Evolutionary conservation across 1,140 invertebrate genomes (phyloP), one percentile per base, ranked within the genome.

Genomic region (Neodiprion pinetum): DNA sequence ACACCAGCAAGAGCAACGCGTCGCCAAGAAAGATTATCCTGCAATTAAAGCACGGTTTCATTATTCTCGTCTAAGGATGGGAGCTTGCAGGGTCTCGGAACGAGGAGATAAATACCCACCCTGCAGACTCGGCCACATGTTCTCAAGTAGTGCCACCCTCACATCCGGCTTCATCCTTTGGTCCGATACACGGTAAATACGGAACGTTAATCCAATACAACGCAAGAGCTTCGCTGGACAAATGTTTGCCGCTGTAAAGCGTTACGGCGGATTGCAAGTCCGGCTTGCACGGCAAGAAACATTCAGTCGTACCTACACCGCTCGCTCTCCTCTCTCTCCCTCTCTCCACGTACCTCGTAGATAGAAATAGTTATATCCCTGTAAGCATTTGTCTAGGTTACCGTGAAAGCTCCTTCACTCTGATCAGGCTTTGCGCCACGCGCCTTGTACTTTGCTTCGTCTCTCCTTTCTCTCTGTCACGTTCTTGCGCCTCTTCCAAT

Each of bases 361-460:
- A 61, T 61, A 61, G 53, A 61, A 61, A 61, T 61, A 61, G 53
- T 14, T 61, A 61, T 61, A 61, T 12, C 53, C 53, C 9, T 61
- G 53, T 61, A 61, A 61, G 53, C 53, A 61, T 61, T 61, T 61
- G 53, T 61, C 53, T 61, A 61, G 53, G 53, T 61, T 61, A 61
- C 53, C 53, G 53, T 61, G 53, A 61, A 61, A 61, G 53, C 53
- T 61, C 11, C 53, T 61, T 17, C 53, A 61, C 53, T 61, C 53
- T 1, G 11, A 14, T 17, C 53, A 61, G 11, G 11, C 11, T 61
- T 17, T 61, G 11, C 53, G 9, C 53, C 4, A 61, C 53, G 53
- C 53, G 3, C 5, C n/a, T 17, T 14, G 11, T 14, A 12, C 53
- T 17, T 61, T 61, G 53, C 53, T 61, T 7, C n/a, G 11, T 61